Conservation (phyloP, 92 coral and sea anemone genomes). For the Epizoanthus ramosus region DNA sequence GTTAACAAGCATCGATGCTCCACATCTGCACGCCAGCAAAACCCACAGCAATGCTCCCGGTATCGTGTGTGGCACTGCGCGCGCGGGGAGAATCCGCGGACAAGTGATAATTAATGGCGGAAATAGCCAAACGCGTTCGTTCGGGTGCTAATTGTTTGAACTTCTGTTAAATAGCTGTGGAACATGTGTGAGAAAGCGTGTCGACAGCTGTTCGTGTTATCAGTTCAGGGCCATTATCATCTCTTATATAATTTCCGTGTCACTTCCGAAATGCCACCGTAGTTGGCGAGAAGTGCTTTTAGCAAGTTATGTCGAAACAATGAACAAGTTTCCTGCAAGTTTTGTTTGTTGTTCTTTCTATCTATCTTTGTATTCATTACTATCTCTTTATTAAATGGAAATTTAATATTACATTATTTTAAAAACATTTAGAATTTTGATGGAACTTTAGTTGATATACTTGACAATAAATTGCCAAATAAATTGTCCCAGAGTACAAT, state of each 20-base stretch:
- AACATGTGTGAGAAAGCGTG: slow-evolving; percentile 15
- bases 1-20: too few species aligned
- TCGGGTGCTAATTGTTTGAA: slow-evolving; percentile 24
- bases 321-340: not conserved
- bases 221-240: not conserved
- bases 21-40: too few species aligned
- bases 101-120: slow-evolving; percentile 2
- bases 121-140: not conserved
- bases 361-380: too few species aligned
- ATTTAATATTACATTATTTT: too few species aligned
- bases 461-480: too few species aligned
- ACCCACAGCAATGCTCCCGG: too few species aligned
- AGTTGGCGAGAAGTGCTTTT: not conserved
- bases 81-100: not conserved
- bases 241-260: not conserved
- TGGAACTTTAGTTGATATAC: too few species aligned
- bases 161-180: slow-evolving; percentile 1
- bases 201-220: slow-evolving; percentile 8
- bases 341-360: not conserved
- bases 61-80: not conserved
- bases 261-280: not conserved
- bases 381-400: too few species aligned
- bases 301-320: not conserved
- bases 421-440: too few species aligned
- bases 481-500: too few species aligned